These are phyloP conservation scores for Tenthredo notha DNA, from an alignment of 2,888 invertebrate genomes.

Conservation along the genomic window DNA sequence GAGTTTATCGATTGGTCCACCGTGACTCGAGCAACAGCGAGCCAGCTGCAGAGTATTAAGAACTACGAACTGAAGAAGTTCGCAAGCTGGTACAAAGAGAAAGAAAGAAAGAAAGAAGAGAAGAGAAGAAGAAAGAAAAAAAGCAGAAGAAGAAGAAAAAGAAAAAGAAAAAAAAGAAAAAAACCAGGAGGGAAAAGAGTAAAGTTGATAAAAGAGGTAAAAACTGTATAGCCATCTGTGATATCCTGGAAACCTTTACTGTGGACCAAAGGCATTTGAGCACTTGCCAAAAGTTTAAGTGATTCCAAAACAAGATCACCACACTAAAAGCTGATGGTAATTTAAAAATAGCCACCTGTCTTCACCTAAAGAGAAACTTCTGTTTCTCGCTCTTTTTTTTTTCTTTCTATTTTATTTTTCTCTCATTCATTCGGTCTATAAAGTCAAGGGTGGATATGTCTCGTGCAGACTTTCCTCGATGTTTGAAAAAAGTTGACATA, in stretches of 20 bases:
- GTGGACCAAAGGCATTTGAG: slow-evolving; percentile 11
- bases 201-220: slow-evolving; percentile 24
- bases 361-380: neutral
- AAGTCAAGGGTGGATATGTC: neutral
- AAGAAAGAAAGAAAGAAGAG: neutral
- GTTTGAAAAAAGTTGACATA: slow-evolving; percentile 26
- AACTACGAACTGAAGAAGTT: slow-evolving; percentile 37
- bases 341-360: slow-evolving; percentile 17
- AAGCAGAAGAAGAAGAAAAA: neutral
- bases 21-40: slow-evolving; percentile 7
- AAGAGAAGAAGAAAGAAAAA: neutral
- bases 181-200: neutral
- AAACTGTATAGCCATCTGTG: slow-evolving; percentile 24
- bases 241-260: neutral
- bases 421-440: neutral
- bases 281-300: slow-evolving; percentile 42
- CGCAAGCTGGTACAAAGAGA: neutral
- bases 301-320: slow-evolving; percentile 49
- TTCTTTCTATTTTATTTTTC: neutral
- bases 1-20: slow-evolving; percentile 34
- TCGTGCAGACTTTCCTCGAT: slow-evolving; percentile 20
- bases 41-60: slow-evolving; percentile 12
- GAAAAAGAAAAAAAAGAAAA: neutral
- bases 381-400: neutral
- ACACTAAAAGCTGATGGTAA: neutral